A percentile compares a stretch with the other conserved stretches of the same genome.
Conservation (phyloP, 2,113 vertebrate genomes). For the Corythaixoides concolor region DNA sequence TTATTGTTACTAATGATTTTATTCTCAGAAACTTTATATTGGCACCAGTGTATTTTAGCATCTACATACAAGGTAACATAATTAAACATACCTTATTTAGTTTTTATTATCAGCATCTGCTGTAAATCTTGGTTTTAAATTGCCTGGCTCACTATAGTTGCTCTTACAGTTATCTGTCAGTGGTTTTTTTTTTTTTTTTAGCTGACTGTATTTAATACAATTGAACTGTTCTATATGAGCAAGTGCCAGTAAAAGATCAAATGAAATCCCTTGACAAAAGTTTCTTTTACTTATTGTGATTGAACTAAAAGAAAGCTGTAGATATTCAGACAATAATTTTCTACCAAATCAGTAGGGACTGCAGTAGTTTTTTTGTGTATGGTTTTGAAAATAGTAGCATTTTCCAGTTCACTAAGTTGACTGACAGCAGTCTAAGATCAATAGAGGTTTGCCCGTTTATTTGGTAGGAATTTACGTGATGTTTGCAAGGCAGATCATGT, state of each 20-base stretch:
- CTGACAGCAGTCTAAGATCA: background rate
- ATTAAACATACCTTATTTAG: background rate
- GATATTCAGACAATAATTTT: background rate
- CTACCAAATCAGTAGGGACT: background rate
- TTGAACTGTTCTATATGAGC: background rate
- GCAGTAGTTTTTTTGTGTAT: background rate
- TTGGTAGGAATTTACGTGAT: accelerated
- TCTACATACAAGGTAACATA: background rate
- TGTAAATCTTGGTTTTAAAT: slow-evolving; percentile 1
- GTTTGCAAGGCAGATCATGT: background rate
- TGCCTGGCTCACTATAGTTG: background rate
- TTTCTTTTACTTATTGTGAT: background rate
- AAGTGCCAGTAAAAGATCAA: background rate
- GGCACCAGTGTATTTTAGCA: background rate
- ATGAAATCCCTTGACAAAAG: background rate
- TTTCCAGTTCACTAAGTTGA: background rate
- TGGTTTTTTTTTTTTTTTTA: background rate
- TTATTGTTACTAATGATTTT: background rate
- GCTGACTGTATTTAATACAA: background rate
- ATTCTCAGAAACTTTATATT: background rate
- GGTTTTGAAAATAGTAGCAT: background rate
- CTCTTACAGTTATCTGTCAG: background rate
- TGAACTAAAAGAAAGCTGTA: background rate
- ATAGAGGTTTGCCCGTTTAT: background rate
- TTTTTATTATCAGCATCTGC: background rate